Evolutionary conservation across 2,888 invertebrate genomes (phyloP), one percentile per base, ranked within the genome.

Genomic region (Oxyteleia sp.): DNA sequence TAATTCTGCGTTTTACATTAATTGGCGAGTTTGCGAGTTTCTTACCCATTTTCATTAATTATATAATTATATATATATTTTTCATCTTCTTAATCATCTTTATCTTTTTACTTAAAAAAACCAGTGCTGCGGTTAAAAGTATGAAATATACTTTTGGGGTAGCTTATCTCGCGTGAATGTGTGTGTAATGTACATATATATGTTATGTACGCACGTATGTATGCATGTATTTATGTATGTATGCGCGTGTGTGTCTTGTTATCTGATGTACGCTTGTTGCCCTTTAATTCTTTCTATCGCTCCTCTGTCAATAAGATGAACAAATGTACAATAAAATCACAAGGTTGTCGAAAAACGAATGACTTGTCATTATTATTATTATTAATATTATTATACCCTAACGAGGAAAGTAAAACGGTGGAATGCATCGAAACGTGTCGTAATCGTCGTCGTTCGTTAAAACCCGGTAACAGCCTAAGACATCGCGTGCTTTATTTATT

Each of bases 321-420:
- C 15, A 63, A 87, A 87, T 86, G 85, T 89, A 89, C 87, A 89
- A 87, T 88, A 85, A 85, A 85, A 85, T 86, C 81, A 81, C 78
- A 86, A 88, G 84, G 68, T 74, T 76, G 26, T 63, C 26, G 51
- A 74, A n/a, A n/a, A 74, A 55, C 18, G 29, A 66, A 68, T 81
- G 72, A 61, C 66, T 57, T 51, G 57, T 66, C 20, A 26, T 80
- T n/a, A n/a, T n/a, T n/a, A n/a, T n/a, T n/a, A n/a, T n/a, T n/a
- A n/a, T n/a, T n/a, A n/a, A n/a, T n/a, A n/a, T n/a, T n/a, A n/a
- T n/a, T 80, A 11, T 68, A 75, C 45, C 16, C 32, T 49, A 72
- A 74, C 71, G 79, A 68, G 82, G 15, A 69, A 87, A 82, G 18
- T 78, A 85, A 87, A 82, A 74, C 78, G 83, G 85, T 89, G 89